Evolutionary conservation across 2,797 vertebrate genomes (phyloP), one percentile per base, ranked within the genome.

Genomic region (Epinephelus awoara): DNA sequence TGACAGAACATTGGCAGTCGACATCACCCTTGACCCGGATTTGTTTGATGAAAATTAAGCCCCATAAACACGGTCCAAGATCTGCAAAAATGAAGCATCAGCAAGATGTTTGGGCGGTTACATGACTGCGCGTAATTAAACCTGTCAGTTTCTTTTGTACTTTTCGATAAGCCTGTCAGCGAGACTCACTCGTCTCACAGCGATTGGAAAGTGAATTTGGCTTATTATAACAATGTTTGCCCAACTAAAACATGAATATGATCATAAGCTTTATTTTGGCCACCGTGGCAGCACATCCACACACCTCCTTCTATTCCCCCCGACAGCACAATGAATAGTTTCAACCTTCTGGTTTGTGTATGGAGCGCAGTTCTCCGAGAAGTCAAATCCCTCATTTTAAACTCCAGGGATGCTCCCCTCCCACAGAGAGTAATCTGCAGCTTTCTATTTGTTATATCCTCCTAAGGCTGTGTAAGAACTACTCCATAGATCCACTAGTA

Each of bases 391-490:
- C 75, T 85, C 67, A 72, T 88, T 91, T 88, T 72, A 87, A 88
- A 91, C 91, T 86, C 79, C 67, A 66, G 84, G 89, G 83, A 91
- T 67, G 81, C 79, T 82, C 23, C 69, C 83, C 79, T 88, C 85
- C 91, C 67, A 87, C 87, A 49, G 81, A 71, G 80, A 84, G 76
- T 90, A 93, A 94, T 93, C 91, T 93, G 69, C 75, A 85, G 85
- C 87, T 89, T 89, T 89, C 72, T 88, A 67, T 92, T 93, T 92
- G 86, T 91, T 88, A 88, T 84, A 88, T 89, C 87, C 84, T 90
- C 85, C 88, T 84, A 77, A 91, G 84, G 85, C 87, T 67, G 59
- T 81, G 84, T 86, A 90, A 93, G 85, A 90, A 85, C 83, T 79
- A 58, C 72, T 74, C 42, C 11, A 79, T 85, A 88, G 75, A 91